phyloP scores from a whole-genome alignment of 2,888 invertebrate genomes.

The Meteorus colon region DNA sequence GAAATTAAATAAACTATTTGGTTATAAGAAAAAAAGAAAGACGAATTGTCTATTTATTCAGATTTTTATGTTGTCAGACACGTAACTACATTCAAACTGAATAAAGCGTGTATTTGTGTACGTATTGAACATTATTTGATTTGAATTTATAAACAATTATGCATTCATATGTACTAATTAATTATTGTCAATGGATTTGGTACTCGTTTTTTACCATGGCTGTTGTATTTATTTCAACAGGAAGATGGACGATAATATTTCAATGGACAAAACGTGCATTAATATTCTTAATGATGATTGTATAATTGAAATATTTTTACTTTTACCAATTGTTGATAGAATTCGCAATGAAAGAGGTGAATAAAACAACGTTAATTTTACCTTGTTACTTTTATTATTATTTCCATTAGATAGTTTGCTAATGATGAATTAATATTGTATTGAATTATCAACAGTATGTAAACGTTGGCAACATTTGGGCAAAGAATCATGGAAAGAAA shows the following conservation, averaged over 20 bases:
- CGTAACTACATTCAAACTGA: too few species aligned
- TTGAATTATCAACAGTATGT: constrained; percentile 70
- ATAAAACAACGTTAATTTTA: background rate
- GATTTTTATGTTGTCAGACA: background rate
- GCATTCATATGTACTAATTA: background rate
- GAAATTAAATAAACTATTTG: background rate
- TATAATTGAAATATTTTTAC: constrained; percentile 75
- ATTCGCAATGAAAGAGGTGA: constrained; percentile 75
- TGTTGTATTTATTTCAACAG: background rate
- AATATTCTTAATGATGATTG: constrained; percentile 77
- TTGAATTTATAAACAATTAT: too few species aligned
- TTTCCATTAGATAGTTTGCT: background rate
- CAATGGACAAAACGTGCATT: background rate
- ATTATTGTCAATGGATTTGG: too few species aligned
- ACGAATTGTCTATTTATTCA: background rate
- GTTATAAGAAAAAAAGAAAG: background rate
- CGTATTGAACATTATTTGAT: too few species aligned
- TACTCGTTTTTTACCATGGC: background rate
- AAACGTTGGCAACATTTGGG: constrained; percentile 76
- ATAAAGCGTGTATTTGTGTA: too few species aligned
- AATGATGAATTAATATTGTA: too few species aligned
- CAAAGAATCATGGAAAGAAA: constrained; percentile 74
- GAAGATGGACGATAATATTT: background rate
- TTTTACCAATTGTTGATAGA: constrained; percentile 75
- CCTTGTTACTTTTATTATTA: background rate